phyloP scores from a whole-genome alignment of 2,888 invertebrate genomes.

The Watsonalla cultraria region DNA sequence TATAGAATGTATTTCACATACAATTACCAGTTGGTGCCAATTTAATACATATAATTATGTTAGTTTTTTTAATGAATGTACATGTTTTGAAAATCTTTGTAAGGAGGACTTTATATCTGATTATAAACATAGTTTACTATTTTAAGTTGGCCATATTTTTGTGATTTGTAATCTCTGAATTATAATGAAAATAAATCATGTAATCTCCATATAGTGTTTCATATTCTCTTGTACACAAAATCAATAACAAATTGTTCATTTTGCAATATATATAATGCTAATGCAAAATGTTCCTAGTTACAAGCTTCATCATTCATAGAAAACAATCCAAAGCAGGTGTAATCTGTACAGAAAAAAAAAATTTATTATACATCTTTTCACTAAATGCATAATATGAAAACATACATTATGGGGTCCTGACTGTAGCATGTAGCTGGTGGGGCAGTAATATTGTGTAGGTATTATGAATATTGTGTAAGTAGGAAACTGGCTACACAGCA shows the following conservation, averaged over 20 bases:
- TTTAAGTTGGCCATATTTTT: slow-evolving; percentile 47
- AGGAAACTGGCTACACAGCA: too few species aligned
- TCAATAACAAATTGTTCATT: slow-evolving; percentile 1
- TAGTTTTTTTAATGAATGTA: slow-evolving; percentile 3
- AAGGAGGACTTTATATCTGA: slow-evolving; percentile 6
- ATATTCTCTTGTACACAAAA: slow-evolving; percentile 9
- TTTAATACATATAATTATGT: slow-evolving; percentile 27
- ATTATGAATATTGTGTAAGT: too few species aligned
- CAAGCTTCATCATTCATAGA: too few species aligned
- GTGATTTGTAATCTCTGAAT: slow-evolving; percentile 38
- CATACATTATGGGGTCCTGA: too few species aligned
- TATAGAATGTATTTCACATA: slow-evolving; percentile 16
- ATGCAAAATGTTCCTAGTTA: too few species aligned
- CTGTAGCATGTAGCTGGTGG: too few species aligned
- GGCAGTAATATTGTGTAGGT: too few species aligned
- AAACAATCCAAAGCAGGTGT: too few species aligned
- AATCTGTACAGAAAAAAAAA: too few species aligned
- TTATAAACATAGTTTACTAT: slow-evolving; percentile 9
- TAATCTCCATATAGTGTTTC: slow-evolving; percentile 25
- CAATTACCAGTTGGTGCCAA: slow-evolving; percentile 67
- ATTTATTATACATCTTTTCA: too few species aligned
- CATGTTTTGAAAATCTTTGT: slow-evolving; percentile 7
- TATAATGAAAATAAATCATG: slow-evolving; percentile 42
- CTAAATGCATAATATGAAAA: too few species aligned
- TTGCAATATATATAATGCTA: neutral